Base-by-base conservation (phyloP, 2,888 invertebrate genomes). In the Troglohyphantes excavatus region DNA sequence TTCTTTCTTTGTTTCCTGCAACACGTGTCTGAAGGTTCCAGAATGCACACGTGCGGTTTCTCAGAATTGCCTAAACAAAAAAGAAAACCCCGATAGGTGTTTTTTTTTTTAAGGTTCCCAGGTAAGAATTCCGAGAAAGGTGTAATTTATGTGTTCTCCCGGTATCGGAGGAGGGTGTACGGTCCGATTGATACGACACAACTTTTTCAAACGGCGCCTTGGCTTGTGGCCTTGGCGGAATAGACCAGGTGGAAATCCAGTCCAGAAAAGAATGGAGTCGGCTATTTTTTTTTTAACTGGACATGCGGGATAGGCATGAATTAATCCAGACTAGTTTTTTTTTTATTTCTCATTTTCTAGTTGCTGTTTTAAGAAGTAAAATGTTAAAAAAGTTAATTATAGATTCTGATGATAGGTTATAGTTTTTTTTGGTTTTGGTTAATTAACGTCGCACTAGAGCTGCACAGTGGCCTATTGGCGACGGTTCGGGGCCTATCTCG, bases 161-260 rank as follows among this genome's bases (percentile, higher is more conserved):
- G 61, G 61, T 61, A 21, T 27, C 67, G 29, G 13, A n/a, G n/a
- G 29, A 67, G 67, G 67, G 29, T 67, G 27, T 67, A 67, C 27
- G 67, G 67, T 67, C 67, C 67, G 29, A 67, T 67, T 67, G 67
- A 67, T 67, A 67, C 33, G 67, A 33, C 67, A 67, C 27, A 67
- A 29, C 67, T 27, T 29, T 29, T 26, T 67, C 27, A n/a, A 67
- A 26, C 27, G 27, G 29, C n/a, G 67, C 26, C 9, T n/a, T n/a
- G 27, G 29, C 33, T 6, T 33, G 9, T 33, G 33, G 3, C 33
- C 33, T 33, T 33, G 67, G 27, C 29, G 29, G 2, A n/a, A 29
- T 29, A 26, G 19, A 9, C 19, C 27, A 67, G n/a, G n/a, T n/a
- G n/a, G n/a, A 27, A 29, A 27, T 67, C 33, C 67, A 67, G 67